Base-by-base conservation (phyloP, 2,888 invertebrate species). In the Euclidia mi region DNA sequence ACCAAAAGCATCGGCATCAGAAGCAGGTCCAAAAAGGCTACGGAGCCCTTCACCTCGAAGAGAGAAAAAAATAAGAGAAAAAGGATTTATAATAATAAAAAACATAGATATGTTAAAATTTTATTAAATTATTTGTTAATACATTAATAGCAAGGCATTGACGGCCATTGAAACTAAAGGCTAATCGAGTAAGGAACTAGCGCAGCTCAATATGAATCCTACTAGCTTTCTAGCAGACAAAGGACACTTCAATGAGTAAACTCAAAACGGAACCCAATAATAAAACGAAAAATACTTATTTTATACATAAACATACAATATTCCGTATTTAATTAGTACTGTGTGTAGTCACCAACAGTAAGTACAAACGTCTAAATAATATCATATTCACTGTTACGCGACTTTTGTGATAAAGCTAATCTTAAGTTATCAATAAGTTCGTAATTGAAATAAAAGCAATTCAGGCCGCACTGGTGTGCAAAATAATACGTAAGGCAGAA, bases 91-190 rank as follows among this genome's bases (percentile, higher is more conserved):
- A 45, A 41, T 41, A 63, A 55, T 58, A 53, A 53, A 63, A 74
- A 53, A 56, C 14, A 0, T 4, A 58, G n/a, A 45, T 35, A n/a
- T 55, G 67, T 74, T 81, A 69, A 57, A 69, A 71, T 77, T 77
- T 83, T 84, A 81, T 87, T 86, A 79, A 83, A 81, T 83, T 82
- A 81, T 65, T 81, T 84, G 84, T 87, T 90, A 89, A 88, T 91
- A 92, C 88, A 88, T 87, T 79, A 76, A 66, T 69, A 78, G 76
- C 62, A 83, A 87, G 90, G 88, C 91, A 84, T 78, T 81, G 65
- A 67, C 66, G 79, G 84, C 85, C 87, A 67, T 79, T 71, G 70
- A 68, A 89, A 87, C 82, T 90, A 90, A 89, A 83, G 82, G 76
- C 81, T 87, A 71, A 52, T 41, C 20, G 85, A 64, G 66, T 78